Evolutionary conservation across 2,888 invertebrate species (phyloP), one percentile per base, ranked within the genome.

Genomic region (Chymomyza fuscimana): DNA sequence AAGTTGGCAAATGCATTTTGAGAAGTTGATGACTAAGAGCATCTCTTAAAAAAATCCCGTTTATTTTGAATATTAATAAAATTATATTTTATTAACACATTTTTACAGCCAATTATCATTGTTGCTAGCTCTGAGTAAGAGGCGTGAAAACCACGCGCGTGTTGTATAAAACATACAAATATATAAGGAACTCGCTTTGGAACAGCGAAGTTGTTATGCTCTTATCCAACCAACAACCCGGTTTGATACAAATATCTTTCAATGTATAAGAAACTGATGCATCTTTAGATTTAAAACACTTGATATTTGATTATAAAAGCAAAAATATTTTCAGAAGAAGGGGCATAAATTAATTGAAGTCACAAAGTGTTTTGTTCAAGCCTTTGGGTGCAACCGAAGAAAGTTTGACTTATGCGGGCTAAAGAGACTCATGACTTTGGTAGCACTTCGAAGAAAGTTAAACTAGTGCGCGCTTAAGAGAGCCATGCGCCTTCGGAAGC

Each of bases 41-140:
- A 46, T 4, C 40, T 10, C 10, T 40, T 12, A 12, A 12, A 46
- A 46, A 46, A 46, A 46, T 46, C 40, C 40, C 10, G 10, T 12
- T 46, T 46, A 46, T 6, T 46, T 12, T 15, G 12, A 46, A 46
- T 46, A 40, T 62, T 16, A 52, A 50, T 19, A 73, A 73, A 70
- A 66, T 72, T 58, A 58, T 59, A 65, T 69, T 71, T 79, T 65
- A 75, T 82, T 78, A 81, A 72, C 76, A 75, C 76, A 72, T 70
- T 76, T 71, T 73, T 70, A 71, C 64, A 67, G 73, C 72, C 76
- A 80, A 81, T 82, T 82, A 79, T 63, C 77, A 46, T 10, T 2
- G 40, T 12, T 46, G 40, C 12, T 46, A 10, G 2, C 40, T 46
- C 4, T 46, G 40, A 12, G 10, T 46, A 46, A 46, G 12, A 65